These are phyloP conservation scores for Ectropis grisescens DNA, from an alignment of 1,140 invertebrate species.

Conservation along the genomic window DNA sequence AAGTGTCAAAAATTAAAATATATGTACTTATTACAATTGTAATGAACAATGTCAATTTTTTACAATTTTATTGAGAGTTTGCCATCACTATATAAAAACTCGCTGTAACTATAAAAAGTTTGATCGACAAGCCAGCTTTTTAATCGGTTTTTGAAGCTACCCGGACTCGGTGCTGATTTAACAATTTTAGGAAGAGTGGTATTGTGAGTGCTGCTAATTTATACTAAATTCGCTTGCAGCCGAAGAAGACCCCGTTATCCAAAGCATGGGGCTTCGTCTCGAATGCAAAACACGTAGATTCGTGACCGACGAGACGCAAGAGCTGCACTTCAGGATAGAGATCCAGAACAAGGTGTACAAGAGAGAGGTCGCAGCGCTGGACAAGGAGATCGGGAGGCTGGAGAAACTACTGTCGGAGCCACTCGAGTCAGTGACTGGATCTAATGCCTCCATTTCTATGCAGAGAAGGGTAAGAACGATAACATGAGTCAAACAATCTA, in stretches of 20 bases:
- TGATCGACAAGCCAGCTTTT: too few species aligned
- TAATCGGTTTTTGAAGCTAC: too few species aligned
- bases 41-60: too few species aligned
- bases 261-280: slow-evolving; percentile 88
- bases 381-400: slow-evolving; percentile 83
- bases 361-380: slow-evolving; percentile 83
- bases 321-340: slow-evolving; percentile 87
- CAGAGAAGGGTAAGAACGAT: slow-evolving; percentile 50
- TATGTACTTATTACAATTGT: too few species aligned
- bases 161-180: too few species aligned
- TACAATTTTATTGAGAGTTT: too few species aligned
- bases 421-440: slow-evolving; percentile 67
- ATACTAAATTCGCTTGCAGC: slow-evolving; percentile 58
- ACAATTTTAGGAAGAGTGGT: too few species aligned
- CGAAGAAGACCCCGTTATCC: slow-evolving; percentile 85
- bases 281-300: slow-evolving; percentile 89
- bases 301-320: slow-evolving; percentile 79
- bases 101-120: too few species aligned
- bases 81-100: too few species aligned
- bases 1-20: too few species aligned
- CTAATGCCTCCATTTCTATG: slow-evolving; percentile 70
- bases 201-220: too few species aligned
- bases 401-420: slow-evolving; percentile 77
- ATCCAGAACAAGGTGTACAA: slow-evolving; percentile 93
- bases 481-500: too few species aligned